Percentiles rank a stretch among this genome's conserved stretches.
Conservation (phyloP, 1,140 invertebrate genomes). For the Caerostris darwini region DNA sequence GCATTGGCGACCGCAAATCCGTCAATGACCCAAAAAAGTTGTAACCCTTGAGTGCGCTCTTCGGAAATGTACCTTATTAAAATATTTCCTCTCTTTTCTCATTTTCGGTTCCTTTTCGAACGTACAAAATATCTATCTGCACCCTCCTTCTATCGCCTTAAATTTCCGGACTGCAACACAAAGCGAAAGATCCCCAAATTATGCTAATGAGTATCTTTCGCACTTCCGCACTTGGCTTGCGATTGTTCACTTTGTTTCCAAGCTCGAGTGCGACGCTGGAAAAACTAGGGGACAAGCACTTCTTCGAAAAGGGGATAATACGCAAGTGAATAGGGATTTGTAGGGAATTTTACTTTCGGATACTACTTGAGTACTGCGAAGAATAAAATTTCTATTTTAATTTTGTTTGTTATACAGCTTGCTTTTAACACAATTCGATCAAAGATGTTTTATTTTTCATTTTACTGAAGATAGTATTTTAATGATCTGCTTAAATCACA, state of each 20-base stretch:
- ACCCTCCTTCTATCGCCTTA: constrained; percentile 26
- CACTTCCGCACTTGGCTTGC: constrained; percentile 52
- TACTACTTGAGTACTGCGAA: too few species aligned
- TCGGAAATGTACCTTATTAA: constrained; percentile 77
- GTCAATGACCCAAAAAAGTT: constrained; percentile 42
- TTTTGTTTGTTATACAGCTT: too few species aligned
- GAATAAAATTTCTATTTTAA: too few species aligned
- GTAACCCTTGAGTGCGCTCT: constrained; percentile 65
- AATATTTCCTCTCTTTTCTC: constrained; percentile 77
- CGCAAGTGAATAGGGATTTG: neutral
- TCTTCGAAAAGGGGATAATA: neutral
- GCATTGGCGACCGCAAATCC: constrained; percentile 48
- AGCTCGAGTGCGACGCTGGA: neutral
- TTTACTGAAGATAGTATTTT: too few species aligned
- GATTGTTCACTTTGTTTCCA: constrained; percentile 30
- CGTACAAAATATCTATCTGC: constrained; percentile 76
- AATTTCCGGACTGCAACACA: constrained; percentile 71
- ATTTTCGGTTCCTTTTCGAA: constrained; percentile 72
- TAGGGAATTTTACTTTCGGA: neutral
- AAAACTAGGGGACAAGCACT: too few species aligned
- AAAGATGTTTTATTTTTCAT: too few species aligned
- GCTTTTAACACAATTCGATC: too few species aligned
- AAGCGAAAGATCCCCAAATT: constrained; percentile 70
- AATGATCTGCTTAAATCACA: too few species aligned
- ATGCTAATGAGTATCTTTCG: constrained; percentile 63